Conservation (phyloP, 2,113 vertebrate genomes). For the Alligator sinensis region DNA sequence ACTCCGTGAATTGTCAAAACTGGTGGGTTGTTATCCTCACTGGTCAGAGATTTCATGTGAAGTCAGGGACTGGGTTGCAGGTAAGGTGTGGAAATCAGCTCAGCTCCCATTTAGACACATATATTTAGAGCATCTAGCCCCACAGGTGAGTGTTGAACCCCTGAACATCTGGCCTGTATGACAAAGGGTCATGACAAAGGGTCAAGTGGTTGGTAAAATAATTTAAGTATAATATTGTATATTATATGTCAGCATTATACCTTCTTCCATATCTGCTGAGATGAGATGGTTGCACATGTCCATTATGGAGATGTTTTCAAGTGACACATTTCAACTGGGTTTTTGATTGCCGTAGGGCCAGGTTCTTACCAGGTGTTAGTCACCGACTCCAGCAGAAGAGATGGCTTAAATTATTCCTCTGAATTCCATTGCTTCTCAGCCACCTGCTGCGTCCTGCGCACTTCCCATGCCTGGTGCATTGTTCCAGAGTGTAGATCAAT, state of each 20-base stretch:
- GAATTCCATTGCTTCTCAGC: background rate
- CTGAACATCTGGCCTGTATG: background rate
- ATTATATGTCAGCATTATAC: background rate
- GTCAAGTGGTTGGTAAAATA: background rate
- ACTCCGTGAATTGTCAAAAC: background rate
- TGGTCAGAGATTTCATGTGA: background rate
- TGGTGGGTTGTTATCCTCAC: background rate
- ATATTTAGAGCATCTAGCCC: background rate
- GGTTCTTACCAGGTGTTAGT: background rate
- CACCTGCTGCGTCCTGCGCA: background rate
- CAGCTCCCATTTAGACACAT: no score
- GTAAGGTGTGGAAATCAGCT: no score
- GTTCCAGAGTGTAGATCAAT: background rate
- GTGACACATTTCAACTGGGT: background rate
- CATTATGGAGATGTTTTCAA: background rate
- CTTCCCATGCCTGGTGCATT: background rate
- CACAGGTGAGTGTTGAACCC: fast-evolving
- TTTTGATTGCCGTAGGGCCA: background rate
- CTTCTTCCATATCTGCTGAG: fast-evolving
- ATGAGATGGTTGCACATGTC: background rate
- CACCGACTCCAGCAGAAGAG: background rate
- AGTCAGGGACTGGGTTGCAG: fast-evolving
- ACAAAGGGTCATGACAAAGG: background rate
- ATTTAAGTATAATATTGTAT: background rate
- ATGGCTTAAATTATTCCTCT: background rate